phyloP scores from a whole-genome alignment of 1,140 invertebrate genomes.

The Maniola jurtina region DNA sequence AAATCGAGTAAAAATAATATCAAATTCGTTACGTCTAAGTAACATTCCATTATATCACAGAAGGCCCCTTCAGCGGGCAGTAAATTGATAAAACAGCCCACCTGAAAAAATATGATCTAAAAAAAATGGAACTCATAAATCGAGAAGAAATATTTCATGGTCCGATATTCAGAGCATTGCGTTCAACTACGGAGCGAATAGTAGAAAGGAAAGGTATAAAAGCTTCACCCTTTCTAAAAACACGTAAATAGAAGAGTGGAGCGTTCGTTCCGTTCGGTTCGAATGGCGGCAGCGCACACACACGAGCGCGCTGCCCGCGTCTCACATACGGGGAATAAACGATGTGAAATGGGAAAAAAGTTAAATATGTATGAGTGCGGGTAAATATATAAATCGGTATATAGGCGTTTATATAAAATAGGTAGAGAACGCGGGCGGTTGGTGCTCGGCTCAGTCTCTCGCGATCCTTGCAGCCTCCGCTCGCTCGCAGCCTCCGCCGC shows the following conservation, averaged over 20 bases:
- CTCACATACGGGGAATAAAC: conserved; percentile 73
- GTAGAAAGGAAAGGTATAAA: conserved; percentile 77
- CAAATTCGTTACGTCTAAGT: not conserved
- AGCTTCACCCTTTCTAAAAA: conserved; percentile 78
- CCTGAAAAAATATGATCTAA: conserved; percentile 50
- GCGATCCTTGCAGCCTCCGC: conserved; percentile 43
- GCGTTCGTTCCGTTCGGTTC: conserved; percentile 64
- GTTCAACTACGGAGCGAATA: conserved; percentile 68
- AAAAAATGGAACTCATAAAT: conserved; percentile 72
- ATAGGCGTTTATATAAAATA: conserved; percentile 75
- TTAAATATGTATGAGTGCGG: conserved; percentile 78
- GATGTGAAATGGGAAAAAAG: conserved; percentile 77
- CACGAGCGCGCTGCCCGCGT: conserved; percentile 45
- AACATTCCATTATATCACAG: not conserved
- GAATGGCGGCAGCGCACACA: conserved; percentile 57
- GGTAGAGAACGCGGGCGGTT: conserved; percentile 57
- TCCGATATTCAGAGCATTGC: conserved; percentile 61
- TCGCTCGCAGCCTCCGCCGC: conserved; percentile 29
- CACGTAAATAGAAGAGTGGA: conserved; percentile 70
- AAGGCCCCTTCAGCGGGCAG: conserved; percentile 14
- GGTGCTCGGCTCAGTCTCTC: conserved; percentile 57
- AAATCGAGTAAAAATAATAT: not conserved
- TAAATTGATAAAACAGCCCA: conserved; percentile 50
- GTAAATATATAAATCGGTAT: conserved; percentile 79
- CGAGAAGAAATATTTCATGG: conserved; percentile 71